Evolutionary conservation across 2,113 vertebrate species (phyloP), one percentile per base, ranked within the genome.

Genomic region (Connochaetes taurinus): DNA sequence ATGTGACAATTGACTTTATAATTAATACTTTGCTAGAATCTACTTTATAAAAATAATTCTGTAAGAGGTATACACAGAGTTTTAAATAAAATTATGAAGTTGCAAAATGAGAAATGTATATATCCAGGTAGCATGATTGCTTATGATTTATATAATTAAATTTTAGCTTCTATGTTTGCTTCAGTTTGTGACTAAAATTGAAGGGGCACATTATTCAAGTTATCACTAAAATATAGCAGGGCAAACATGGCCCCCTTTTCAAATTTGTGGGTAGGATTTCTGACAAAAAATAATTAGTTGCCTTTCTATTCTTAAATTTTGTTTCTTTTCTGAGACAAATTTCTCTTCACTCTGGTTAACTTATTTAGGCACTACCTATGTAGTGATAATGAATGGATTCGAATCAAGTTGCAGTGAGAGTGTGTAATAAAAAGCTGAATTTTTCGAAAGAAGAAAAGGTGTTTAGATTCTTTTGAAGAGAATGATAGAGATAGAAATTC

Each of bases 241-340:
- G 86, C 80, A 97, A 97, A 98, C 94, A 98, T 88, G 91, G 85
- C 64, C 53, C 97, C 76, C 71, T 83, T 98, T 96, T 94, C 0
- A 7, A 76, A 96, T 97, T 96, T 93, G 80, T 94, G 94, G 83
- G 91, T 96, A 97, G 97, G 94, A 91, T 97, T 98, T 98, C 96
- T 98, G 95, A 93, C 94, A 97, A 96, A 95, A 98, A 96, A 92
- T 96, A 98, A 95, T 97, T 95, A 95, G 91, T 98, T 93, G 82
- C 88, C 92, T 98, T 97, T 97, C 89, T 98, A 98, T 97, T 95
- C 95, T 57, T 95, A 94, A 97, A 52, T 52, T 11, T 2, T 50
- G 83, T 55, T 97, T 90, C 85, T 98, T 98, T 97, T 97, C 55
- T 95, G 86, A 95, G 84, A 64, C 47, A 98, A 97, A 98, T 93